A percentile compares a stretch with the other conserved stretches of the same genome.
phyloP scores from a whole-genome alignment of 2,888 invertebrate genomes.

The Clivina fossor region DNA sequence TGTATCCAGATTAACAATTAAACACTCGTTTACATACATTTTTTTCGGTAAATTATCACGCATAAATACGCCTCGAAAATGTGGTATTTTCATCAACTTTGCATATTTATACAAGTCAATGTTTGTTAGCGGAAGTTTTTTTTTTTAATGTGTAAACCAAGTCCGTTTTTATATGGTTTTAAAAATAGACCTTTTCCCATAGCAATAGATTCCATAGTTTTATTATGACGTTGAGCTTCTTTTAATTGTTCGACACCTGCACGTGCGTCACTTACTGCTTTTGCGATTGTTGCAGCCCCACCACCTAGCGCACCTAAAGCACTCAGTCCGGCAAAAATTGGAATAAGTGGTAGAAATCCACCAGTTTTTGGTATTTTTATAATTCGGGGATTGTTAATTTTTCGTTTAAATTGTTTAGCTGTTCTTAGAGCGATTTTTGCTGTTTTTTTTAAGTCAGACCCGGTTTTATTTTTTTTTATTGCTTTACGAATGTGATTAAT shows the following conservation, averaged over 20 bases:
- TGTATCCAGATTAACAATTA: too few relatives aligned
- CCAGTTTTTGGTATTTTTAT: conserved; percentile 47
- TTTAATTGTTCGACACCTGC: conserved; percentile 44
- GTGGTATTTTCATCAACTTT: too few relatives aligned
- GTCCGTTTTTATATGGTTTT: conserved; percentile 40
- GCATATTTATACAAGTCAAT: conserved; percentile 37
- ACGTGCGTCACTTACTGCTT: conserved; percentile 47
- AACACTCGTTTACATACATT: too few relatives aligned
- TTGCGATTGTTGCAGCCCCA: conserved; percentile 47
- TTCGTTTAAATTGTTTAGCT: conserved; percentile 18
- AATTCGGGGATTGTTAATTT: conserved; percentile 39
- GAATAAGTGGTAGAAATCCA: conserved; percentile 46
- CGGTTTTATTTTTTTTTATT: not conserved
- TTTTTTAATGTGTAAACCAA: conserved; percentile 37
- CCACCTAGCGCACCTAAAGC: conserved; percentile 48
- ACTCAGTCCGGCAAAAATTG: conserved; percentile 47
- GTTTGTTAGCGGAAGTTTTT: conserved; percentile 40
- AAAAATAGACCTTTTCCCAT: conserved; percentile 43
- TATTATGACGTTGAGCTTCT: conserved; percentile 47
- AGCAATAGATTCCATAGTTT: conserved; percentile 48
- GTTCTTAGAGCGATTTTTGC: conserved; percentile 20
- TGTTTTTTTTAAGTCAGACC: not conserved
- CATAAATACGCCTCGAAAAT: too few relatives aligned
- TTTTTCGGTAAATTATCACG: too few relatives aligned
- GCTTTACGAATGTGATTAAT: not conserved